These are phyloP conservation scores for Manis pentadactyla DNA, from an alignment of 2,797 vertebrate species.

Conservation along the genomic window DNA sequence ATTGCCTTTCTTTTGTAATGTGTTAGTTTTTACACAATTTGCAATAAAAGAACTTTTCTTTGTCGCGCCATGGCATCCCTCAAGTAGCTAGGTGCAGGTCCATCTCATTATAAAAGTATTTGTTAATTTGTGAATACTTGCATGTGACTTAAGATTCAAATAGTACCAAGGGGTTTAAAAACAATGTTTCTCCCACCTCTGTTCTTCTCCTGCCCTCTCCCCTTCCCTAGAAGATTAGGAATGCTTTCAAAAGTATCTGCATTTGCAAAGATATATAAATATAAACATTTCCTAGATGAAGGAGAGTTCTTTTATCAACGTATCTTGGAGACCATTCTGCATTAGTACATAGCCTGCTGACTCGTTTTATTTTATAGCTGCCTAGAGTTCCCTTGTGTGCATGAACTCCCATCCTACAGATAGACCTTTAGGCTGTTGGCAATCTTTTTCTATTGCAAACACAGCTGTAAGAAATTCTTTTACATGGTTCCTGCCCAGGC, in stretches of 20 bases:
- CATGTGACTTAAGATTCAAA: background rate
- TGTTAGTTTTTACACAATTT: background rate
- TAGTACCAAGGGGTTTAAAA: background rate
- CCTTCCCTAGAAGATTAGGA: background rate
- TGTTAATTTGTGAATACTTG: background rate
- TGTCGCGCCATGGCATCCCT: background rate
- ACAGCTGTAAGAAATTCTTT: background rate
- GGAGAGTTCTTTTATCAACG: background rate
- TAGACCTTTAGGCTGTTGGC: background rate
- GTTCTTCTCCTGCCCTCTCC: background rate
- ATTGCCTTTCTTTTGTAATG: background rate
- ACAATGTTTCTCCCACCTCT: background rate
- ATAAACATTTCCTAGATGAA: background rate
- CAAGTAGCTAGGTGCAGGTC: background rate
- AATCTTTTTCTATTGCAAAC: accelerated
- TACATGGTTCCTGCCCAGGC: background rate
- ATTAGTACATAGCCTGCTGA: accelerated
- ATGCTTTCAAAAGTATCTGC: background rate
- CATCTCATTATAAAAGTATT: background rate
- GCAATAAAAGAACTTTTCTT: background rate
- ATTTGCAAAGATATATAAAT: background rate
- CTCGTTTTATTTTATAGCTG: background rate
- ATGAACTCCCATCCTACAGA: accelerated
- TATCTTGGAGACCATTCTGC: background rate
- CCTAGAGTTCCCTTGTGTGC: background rate